These are phyloP conservation scores for Cynopterus sphinx DNA, from an alignment of 2,797 vertebrate genomes.

Conservation along the genomic window DNA sequence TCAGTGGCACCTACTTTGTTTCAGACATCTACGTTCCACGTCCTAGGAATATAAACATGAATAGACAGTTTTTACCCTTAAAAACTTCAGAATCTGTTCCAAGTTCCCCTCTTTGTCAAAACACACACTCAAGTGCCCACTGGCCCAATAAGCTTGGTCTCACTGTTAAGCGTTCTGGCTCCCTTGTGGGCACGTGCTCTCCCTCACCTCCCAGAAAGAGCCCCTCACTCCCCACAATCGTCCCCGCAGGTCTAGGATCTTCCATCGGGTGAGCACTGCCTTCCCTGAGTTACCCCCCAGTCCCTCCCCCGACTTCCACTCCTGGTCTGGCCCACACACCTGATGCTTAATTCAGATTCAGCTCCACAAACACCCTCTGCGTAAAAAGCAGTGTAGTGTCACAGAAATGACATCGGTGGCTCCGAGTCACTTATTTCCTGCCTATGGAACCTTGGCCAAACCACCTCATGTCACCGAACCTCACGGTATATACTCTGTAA, in stretches of 20 bases:
- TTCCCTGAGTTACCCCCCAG: neutral
- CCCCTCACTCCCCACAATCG: neutral
- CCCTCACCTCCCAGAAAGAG: neutral
- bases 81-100: neutral
- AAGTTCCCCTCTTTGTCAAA: neutral
- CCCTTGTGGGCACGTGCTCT: accelerated
- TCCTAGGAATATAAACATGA: neutral
- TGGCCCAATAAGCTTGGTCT: neutral
- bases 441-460: neutral
- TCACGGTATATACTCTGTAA: neutral
- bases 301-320: too few species aligned
- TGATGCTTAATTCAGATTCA: neutral
- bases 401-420: accelerated
- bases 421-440: neutral
- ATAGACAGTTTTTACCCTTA: neutral
- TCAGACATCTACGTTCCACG: neutral
- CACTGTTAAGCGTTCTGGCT: neutral
- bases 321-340: neutral
- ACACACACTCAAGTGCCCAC: neutral
- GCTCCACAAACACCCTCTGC: neutral
- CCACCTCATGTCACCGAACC: too few species aligned
- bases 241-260: neutral
- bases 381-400: neutral
- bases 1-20: neutral
- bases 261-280: accelerated